These are phyloP conservation scores for Synaphobranchus kaupii DNA, from an alignment of 2,797 vertebrate genomes.

Conservation along the genomic window DNA sequence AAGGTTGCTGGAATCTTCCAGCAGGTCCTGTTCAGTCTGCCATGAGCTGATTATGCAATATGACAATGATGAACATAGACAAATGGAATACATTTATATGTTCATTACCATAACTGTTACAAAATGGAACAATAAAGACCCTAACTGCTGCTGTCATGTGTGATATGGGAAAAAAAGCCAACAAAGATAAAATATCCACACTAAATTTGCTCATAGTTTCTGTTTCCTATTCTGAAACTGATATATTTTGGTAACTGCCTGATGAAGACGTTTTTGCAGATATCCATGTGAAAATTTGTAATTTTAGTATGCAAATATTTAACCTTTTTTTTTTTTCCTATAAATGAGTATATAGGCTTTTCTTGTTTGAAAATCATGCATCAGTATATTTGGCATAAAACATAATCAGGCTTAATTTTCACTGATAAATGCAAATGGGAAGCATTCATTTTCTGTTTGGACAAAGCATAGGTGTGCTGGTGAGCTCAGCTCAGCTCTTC, in stretches of 20 bases:
- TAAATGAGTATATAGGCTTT: not conserved
- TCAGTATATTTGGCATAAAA: not conserved
- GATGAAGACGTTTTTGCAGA: not conserved
- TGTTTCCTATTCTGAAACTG: not conserved
- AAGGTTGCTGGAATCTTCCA: conserved; percentile 27
- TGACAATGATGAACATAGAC: conserved; percentile 30
- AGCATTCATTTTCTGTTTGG: not conserved
- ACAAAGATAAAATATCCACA: not conserved
- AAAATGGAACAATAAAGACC: not conserved
- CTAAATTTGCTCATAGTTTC: not conserved
- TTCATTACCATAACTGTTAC: conserved; percentile 4
- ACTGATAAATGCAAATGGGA: not conserved
- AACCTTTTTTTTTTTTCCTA: not conserved
- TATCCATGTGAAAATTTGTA: not conserved
- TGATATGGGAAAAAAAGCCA: not conserved
- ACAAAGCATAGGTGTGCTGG: not conserved
- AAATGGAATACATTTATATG: conserved; percentile 25
- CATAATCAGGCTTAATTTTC: not conserved
- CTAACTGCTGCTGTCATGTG: not conserved
- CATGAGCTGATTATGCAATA: conserved; percentile 30
- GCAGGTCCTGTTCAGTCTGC: not conserved
- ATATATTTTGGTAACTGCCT: not conserved
- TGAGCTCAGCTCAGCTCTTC: not conserved
- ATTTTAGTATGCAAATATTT: not conserved
- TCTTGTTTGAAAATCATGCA: not conserved